Conservation (phyloP, 2,888 invertebrate genomes). For the Lysandra bellargus region DNA sequence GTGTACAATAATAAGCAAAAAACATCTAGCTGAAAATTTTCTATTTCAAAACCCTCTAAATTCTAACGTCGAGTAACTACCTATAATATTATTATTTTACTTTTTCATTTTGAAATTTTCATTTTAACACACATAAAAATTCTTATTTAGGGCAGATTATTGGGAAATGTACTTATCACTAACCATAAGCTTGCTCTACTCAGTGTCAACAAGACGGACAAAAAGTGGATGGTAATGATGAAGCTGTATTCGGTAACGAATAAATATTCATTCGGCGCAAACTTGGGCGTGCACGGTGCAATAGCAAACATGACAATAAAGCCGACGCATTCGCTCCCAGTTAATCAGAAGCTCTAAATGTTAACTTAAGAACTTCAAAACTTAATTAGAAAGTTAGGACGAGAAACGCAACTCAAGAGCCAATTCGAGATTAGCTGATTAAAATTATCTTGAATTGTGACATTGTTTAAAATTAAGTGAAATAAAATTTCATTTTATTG, state of each 20-base stretch:
- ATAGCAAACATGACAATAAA: conserved; percentile 42
- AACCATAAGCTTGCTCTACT: background rate
- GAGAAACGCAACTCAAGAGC: conserved; percentile 40
- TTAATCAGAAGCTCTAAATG: conserved; percentile 71
- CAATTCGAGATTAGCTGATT: conserved; percentile 29
- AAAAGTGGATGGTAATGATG: background rate
- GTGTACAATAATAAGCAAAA: too few relatives aligned
- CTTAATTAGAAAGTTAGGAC: conserved; percentile 74
- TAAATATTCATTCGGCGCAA: conserved; percentile 25
- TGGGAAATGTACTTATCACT: background rate
- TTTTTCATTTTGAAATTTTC: too few relatives aligned
- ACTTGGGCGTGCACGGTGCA: background rate
- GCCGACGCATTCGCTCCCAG: conserved; percentile 52
- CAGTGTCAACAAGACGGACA: background rate
- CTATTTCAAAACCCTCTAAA: too few relatives aligned
- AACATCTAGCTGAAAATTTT: too few relatives aligned
- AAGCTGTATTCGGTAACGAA: conserved; percentile 1
- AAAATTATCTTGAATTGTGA: background rate
- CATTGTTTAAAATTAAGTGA: background rate
- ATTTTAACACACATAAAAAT: too few relatives aligned
- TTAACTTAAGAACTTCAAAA: conserved; percentile 66
- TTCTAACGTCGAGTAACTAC: too few relatives aligned
- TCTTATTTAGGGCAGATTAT: background rate
- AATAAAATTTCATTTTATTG: background rate
- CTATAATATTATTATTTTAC: too few relatives aligned